Base-by-base conservation (phyloP, 2,797 vertebrate genomes). In the Thunnus albacares region DNA sequence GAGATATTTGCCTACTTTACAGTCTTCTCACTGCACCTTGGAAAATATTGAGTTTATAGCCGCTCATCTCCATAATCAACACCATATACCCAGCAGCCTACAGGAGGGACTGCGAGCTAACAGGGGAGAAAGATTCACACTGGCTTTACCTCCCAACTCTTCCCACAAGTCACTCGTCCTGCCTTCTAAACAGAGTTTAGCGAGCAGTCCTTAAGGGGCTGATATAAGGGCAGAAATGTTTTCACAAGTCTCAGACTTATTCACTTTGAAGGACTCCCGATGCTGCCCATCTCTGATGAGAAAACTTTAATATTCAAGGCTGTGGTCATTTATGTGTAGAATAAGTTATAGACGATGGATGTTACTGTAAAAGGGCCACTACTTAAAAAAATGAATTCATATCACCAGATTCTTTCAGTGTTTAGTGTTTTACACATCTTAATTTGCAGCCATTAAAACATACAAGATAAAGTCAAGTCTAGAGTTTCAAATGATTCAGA, bases 21-120 rank as follows among this genome's bases (percentile, higher is more conserved):
- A 94, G 91, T 92, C 91, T 82, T 74, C 86, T 90, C 92, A 75
- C 91, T 77, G 69, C 80, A 84, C 79, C 86, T 90, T 12, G 59
- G 88, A 94, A 94, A 94, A 94, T 90, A 94, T 93, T 74, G 87
- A 86, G 90, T 92, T 95, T 90, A 95, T 93, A 88, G 93, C 86
- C 71, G 81, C 91, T 96, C 93, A 95, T 95, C 92, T 95, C 92
- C 94, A 94, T 95, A 95, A 95, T 95, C 92, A 95, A 94, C 91
- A 89, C 63, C 73, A 62, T 83, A 82, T 77, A 88, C 87, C 89
- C 81, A 30, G 81, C 85, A 81, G 92, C 75, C 87, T 79, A 73
- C 58, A 67, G 79, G 74, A 75, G 84, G 85, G 89, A 90, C 85
- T 75, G 62, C 9, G 10, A 74, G 77, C 82, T 83, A 90, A 93